phyloP scores from a whole-genome alignment of 1,140 invertebrate genomes.

The Ceratoteleas bidentatus region DNA sequence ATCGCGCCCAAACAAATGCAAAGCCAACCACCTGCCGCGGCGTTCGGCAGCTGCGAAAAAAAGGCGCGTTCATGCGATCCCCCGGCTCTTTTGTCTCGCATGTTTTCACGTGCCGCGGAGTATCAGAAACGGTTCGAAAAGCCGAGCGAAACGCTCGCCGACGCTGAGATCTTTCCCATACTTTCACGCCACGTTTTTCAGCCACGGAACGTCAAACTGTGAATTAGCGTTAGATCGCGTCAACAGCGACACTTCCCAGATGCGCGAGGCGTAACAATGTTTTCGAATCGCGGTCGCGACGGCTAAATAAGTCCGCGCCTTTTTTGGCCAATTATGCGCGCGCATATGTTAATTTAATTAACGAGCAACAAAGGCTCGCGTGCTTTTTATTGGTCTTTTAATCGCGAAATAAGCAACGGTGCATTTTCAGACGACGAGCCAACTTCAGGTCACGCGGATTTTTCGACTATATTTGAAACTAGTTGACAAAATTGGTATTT shows the following conservation, averaged over 20 bases:
- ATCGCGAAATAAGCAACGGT: too few species aligned
- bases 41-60: too few species aligned
- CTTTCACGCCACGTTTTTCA: constrained; percentile 51
- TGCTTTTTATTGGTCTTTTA: constrained; percentile 6
- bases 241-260: constrained; percentile 44
- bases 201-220: constrained; percentile 30
- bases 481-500: too few species aligned
- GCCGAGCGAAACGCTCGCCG: constrained; percentile 17
- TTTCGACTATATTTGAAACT: too few species aligned
- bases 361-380: constrained; percentile 23
- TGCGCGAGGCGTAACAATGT: constrained; percentile 27
- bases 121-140: constrained; percentile 7
- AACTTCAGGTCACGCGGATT: too few species aligned
- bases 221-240: constrained; percentile 29
- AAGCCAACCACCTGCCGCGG: too few species aligned
- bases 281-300: constrained; percentile 36
- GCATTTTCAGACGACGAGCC: too few species aligned
- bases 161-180: constrained; percentile 49
- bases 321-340: constrained; percentile 27
- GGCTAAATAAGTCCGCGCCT: constrained; percentile 32
- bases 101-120: background rate
- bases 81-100: too few species aligned
- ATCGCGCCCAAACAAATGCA: too few species aligned
- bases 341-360: constrained; percentile 48
- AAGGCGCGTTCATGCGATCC: too few species aligned